These are phyloP conservation scores for Phoenicopterus ruber DNA, from an alignment of 2,113 vertebrate genomes.

Conservation along the genomic window DNA sequence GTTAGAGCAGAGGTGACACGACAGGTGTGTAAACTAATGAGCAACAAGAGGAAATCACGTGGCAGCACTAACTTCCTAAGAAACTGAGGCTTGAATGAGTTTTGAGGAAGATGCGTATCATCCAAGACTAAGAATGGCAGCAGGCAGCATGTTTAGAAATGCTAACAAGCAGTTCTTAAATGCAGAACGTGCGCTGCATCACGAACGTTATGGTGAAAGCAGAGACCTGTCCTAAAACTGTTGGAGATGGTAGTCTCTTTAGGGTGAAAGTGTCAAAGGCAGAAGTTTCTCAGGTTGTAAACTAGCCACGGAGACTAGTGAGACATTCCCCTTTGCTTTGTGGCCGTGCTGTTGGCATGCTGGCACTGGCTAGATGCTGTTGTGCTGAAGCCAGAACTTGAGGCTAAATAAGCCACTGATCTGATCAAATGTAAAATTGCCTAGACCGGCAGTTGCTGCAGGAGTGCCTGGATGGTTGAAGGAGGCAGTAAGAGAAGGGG, in stretches of 20 bases:
- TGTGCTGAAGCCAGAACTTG: not conserved
- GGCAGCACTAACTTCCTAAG: not conserved
- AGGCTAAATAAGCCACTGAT: not conserved
- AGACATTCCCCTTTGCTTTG: not conserved
- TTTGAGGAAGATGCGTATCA: not conserved
- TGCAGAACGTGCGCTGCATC: accelerated
- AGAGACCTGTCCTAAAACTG: not conserved
- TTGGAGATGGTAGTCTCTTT: not conserved
- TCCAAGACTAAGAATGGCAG: not conserved
- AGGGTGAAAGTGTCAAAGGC: not conserved
- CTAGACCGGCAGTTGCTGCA: not conserved
- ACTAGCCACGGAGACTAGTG: not conserved
- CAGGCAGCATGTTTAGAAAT: not conserved
- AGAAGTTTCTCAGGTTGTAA: not conserved
- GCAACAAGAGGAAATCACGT: not conserved
- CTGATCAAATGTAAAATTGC: not conserved
- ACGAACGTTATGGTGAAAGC: not conserved
- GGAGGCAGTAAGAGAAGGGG: not conserved
- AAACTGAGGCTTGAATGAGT: not conserved
- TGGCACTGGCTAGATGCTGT: not conserved
- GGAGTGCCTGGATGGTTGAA: not conserved
- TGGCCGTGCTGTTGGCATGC: accelerated
- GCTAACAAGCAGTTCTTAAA: not conserved
- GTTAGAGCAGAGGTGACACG: not conserved
- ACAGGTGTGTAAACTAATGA: not conserved